Evolutionary conservation across 1,140 invertebrate genomes (phyloP), one percentile per base, ranked within the genome.

Genomic region (Drosophila arizonae): DNA sequence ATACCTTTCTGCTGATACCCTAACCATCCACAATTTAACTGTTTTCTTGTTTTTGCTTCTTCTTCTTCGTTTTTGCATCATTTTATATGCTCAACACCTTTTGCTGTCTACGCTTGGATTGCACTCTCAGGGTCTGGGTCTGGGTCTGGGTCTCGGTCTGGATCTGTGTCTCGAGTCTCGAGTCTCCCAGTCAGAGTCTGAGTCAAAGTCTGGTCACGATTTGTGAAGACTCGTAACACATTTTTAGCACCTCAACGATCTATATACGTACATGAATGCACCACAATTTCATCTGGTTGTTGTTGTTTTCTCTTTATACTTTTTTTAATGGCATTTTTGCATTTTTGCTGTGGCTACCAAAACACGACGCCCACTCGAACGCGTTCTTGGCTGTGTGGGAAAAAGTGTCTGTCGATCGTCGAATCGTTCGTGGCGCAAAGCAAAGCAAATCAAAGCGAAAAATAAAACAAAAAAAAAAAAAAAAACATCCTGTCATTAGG

Each of bases 171-270:
- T 33, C 33, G 33, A 64, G 52, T 51, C 50, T 45, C 41, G 41
- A 45, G 13, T 65, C 46, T 24, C 4, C 33, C 11, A 41, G 48
- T 51, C 33, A 10, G 17, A n/a, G 33, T 65, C 76, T 36, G 13
- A 65, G 54, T 52, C 51, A 13, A 24, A 68, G 66, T 80, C 84
- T 88, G 84, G 84, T 88, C 84, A 88, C 84, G 84, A 88, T 88
- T 88, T 88, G 84, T 88, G 88, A 85, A 75, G 80, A 88, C 81
- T 88, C 84, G 84, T 88, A 88, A 88, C 88, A 88, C 84, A 88
- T 88, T 88, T 88, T 88, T 88, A 88, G 85, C 84, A 88, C 84
- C 85, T 88, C 84, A 52, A 77, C 77, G 79, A 79, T 84, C 85
- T 75, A 77, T 76, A 85, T 86, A 66, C 73, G 57, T 71, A 60